phyloP scores from a whole-genome alignment of 2,888 invertebrate species.

The Drosophila peninsularis region DNA sequence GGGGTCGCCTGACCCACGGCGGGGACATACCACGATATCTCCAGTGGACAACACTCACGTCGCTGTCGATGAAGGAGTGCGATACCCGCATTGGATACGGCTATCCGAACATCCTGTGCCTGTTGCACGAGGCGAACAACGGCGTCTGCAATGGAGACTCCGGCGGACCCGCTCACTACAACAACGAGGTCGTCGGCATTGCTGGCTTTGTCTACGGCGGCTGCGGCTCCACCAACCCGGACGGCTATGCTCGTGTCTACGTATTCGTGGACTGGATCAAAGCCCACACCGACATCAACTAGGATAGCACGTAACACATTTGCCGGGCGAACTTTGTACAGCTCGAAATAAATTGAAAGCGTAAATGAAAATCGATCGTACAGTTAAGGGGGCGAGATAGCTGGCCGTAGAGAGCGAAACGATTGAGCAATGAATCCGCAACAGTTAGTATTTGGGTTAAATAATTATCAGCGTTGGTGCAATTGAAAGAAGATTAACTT shows the following conservation, averaged over 20 bases:
- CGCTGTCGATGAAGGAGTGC: slow-evolving; percentile 38
- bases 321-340: neutral
- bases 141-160: slow-evolving; percentile 82
- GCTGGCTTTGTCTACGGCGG: slow-evolving; percentile 68
- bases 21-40: slow-evolving; percentile 72
- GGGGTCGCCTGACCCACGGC: slow-evolving; percentile 64
- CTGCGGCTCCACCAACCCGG: slow-evolving; percentile 75
- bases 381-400: neutral
- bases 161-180: slow-evolving; percentile 78
- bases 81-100: slow-evolving; percentile 48
- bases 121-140: slow-evolving; percentile 63
- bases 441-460: neutral
- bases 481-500: slow-evolving; percentile 11
- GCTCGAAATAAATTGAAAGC: slow-evolving; percentile 4
- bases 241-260: slow-evolving; percentile 81
- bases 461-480: neutral
- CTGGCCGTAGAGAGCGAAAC: neutral
- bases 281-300: slow-evolving; percentile 34
- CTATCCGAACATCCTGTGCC: slow-evolving; percentile 68
- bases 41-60: slow-evolving; percentile 70
- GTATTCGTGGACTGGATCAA: slow-evolving; percentile 74
- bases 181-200: slow-evolving; percentile 75
- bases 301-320: neutral
- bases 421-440: neutral
- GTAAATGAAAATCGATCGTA: neutral